Evolutionary conservation across 1,140 invertebrate genomes (phyloP), one percentile per base, ranked within the genome.

Genomic region (Drosophila orena): DNA sequence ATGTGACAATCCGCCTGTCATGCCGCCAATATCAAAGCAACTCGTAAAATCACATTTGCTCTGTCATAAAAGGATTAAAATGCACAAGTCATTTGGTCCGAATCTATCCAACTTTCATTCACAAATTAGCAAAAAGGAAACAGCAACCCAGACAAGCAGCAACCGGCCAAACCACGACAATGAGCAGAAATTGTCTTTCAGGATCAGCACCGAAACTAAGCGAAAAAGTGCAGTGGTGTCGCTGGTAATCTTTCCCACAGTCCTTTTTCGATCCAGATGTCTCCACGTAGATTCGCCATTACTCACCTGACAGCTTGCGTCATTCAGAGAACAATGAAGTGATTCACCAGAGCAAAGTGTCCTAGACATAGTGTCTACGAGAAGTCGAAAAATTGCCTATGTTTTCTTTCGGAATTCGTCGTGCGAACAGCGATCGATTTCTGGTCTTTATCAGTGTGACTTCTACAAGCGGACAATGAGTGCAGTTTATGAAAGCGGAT

Each of bases 241-340:
- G 30, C n/a, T 47, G 35, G 40, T 46, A 34, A 49, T 20, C 70
- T 81, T 83, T 89, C 84, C 76, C 85, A 84, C 85, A 88, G 71
- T 77, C 24, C n/a, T 15, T 14, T 43, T 12, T 2, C 10, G 22
- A 30, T 20, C n/a, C 20, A 24, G 24, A 56, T 52, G 15, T 30
- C 47, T 74, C 42, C 84, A 79, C 72, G 72, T 86, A 50, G 59
- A 52, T 56, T 68, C 65, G 84, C 69, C 85, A 89, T 89, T 89
- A 80, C 72, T 84, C 73, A 78, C 55, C 38, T 69, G 77, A 84
- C 85, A 81, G 40, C 74, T 89, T 89, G 84, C 84, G 77, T 90
- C 85, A 89, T 90, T 89, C 84, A 84, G 50, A 77, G 64, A 64
- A 89, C 84, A 89, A 89, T 83, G 50, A 55, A 52, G 58, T 68